Evolutionary conservation across 2,113 vertebrate species (phyloP).

Genomic region (Leptosomus discolor): DNA sequence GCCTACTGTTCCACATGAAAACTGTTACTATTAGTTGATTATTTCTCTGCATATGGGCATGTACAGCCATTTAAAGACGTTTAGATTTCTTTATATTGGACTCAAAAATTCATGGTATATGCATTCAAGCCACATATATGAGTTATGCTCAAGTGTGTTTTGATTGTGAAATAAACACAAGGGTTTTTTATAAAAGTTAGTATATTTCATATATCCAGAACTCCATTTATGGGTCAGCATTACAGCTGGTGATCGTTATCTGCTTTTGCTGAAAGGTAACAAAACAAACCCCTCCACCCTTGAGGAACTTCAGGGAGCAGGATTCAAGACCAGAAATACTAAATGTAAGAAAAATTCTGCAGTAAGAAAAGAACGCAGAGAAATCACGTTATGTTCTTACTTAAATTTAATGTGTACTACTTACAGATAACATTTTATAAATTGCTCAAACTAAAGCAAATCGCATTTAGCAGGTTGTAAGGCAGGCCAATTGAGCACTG

Average conservation of each 20-base stretch:
- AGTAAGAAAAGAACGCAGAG: background rate
- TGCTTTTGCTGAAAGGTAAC: conserved; percentile 19
- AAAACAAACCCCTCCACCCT: background rate
- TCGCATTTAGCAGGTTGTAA: background rate
- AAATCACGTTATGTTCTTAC: background rate
- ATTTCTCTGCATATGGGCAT: background rate
- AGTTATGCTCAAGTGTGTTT: background rate
- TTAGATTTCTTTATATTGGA: background rate
- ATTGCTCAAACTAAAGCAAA: background rate
- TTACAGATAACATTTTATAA: background rate
- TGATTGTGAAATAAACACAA: background rate
- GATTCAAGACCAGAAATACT: background rate
- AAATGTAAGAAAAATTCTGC: background rate
- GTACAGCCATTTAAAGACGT: background rate
- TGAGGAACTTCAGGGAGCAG: background rate
- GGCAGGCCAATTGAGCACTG: background rate
- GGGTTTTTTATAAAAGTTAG: background rate
- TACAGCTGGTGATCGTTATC: background rate
- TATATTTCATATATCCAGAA: background rate
- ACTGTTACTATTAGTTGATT: background rate
- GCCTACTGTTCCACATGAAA: background rate
- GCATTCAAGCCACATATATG: background rate
- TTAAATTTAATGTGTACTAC: background rate
- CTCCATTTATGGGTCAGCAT: background rate
- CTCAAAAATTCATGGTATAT: background rate